Base-by-base conservation (phyloP, 2,113 vertebrate genomes). In the Recurvirostra avosetta region DNA sequence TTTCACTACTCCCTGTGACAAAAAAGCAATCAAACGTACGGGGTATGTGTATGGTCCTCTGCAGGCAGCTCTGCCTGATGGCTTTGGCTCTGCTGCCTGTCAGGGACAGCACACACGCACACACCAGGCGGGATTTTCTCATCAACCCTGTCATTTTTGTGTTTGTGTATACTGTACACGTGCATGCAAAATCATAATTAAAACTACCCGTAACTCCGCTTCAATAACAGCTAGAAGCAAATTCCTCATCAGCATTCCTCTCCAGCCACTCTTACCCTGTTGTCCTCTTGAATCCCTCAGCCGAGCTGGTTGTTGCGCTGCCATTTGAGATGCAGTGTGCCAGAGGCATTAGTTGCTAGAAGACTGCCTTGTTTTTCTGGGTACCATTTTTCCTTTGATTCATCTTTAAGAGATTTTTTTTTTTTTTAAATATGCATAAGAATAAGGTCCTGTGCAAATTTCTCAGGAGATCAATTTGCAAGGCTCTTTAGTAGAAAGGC, bases 401-500 rank as follows among this genome's bases (percentile, higher is more conserved):
- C 96, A 94, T 98, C 92, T 95, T 81, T 84, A 71, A 95, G 66
- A 94, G 53, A 15, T 45, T 47, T 36, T 45, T 88, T 80, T 88
- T 41, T 40, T 68, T 43, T 76, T 80, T 11, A 3, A 86, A 94
- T 86, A 91, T 93, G 86, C 91, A 76, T 94, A 95, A 93, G 92
- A 98, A 95, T 95, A 95, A 97, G 92, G 73, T 92, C 87, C 92
- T 90, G 49, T 7, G 22, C 34, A 94, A 90, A 96, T 97, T 97
- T 88, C 97, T 97, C 97, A 41, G 85, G 97, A 97, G 97, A 97
- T 96, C 97, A 98, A 97, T 98, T 98, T 98, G 95, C 93, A 83
- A 96, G 87, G 62, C 76, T 97, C 90, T 97, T 95, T 92, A 97
- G 89, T 63, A 95, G 94, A 86, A 97, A 97, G 95, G 90, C 67